phyloP scores from a whole-genome alignment of 1,140 invertebrate species.

The Acyrthosiphon pisum region DNA sequence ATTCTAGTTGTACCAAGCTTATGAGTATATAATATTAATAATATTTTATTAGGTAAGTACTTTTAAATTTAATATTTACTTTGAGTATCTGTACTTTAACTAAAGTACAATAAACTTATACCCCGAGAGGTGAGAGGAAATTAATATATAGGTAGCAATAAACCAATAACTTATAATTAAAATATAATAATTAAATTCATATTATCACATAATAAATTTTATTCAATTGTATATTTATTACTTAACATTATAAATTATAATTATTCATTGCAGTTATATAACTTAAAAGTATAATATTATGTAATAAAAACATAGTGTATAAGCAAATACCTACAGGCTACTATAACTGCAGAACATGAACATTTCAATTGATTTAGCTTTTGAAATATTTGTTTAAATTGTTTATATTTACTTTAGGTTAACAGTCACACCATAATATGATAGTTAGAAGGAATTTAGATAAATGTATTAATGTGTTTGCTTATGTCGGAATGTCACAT shows the following conservation, averaged over 20 bases:
- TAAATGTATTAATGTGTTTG: not conserved
- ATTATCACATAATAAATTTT: not conserved
- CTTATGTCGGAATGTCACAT: not conserved
- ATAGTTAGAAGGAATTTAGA: not conserved
- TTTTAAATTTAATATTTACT: not conserved
- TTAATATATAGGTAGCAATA: not conserved
- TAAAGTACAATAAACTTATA: not conserved
- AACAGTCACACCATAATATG: not conserved
- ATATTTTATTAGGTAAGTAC: not conserved
- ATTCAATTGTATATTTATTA: not conserved
- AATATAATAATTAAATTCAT: not conserved
- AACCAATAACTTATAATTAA: not conserved
- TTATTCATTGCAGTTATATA: not conserved
- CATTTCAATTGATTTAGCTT: not conserved
- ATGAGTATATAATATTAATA: not conserved
- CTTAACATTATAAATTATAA: not conserved
- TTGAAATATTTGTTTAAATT: not conserved
- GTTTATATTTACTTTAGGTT: not conserved
- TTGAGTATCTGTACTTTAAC: not conserved
- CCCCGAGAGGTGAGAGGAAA: not conserved
- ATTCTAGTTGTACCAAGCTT: not conserved
- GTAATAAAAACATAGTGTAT: not conserved
- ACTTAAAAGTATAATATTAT: not conserved
- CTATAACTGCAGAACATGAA: not conserved
- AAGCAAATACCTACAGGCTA: not conserved